phyloP scores from a whole-genome alignment of 2,888 invertebrate species.

The Philopedon plagiatum region DNA sequence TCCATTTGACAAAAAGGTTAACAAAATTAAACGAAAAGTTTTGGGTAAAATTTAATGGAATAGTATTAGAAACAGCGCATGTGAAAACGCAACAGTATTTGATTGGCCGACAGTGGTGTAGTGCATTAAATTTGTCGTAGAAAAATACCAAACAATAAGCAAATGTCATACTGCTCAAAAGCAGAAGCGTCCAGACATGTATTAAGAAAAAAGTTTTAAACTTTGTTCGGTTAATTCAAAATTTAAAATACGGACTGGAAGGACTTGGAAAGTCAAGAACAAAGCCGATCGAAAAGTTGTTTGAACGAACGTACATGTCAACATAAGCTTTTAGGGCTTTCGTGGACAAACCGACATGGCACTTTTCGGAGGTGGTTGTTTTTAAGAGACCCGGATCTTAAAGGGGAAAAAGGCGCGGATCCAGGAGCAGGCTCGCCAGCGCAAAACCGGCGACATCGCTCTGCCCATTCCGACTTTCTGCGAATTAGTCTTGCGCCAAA shows the following conservation, averaged over 20 bases:
- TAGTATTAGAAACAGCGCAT: neutral
- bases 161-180: neutral
- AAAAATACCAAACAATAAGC: neutral
- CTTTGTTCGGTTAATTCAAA: conserved; percentile 3
- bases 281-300: neutral
- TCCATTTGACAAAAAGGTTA: neutral
- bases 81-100: neutral
- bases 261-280: neutral
- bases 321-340: conserved; percentile 3
- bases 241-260: neutral
- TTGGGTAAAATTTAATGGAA: neutral
- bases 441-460: conserved; percentile 63
- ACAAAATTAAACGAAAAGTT: neutral
- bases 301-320: neutral
- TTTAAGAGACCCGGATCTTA: conserved; percentile 45
- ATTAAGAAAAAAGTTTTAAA: neutral
- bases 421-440: conserved; percentile 65
- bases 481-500: conserved; percentile 65
- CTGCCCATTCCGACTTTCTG: conserved; percentile 56
- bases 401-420: conserved; percentile 58
- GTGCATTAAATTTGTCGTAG: neutral
- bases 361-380: conserved; percentile 40
- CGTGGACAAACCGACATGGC: conserved; percentile 23
- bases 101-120: neutral
- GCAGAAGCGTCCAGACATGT: neutral